phyloP scores from a whole-genome alignment of 2,888 invertebrate species.

The Dermolepida albohirtum region DNA sequence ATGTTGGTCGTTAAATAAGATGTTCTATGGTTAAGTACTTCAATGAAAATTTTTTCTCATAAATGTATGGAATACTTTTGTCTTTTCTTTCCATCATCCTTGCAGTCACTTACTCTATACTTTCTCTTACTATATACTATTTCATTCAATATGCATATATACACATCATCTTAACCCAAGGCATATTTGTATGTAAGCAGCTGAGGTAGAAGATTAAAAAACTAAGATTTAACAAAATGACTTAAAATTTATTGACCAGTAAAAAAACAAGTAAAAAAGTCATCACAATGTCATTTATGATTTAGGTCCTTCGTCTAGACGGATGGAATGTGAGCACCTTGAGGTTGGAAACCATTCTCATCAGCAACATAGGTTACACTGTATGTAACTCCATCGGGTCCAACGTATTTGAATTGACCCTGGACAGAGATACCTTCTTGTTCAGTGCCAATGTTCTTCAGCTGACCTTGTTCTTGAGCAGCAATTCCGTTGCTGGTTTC shows the following conservation, averaged over 20 bases:
- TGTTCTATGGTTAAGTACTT: too few species aligned
- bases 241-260: slow-evolving; percentile 37
- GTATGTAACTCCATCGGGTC: slow-evolving; percentile 73
- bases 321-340: slow-evolving; percentile 65
- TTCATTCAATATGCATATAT: too few species aligned
- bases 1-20: too few species aligned
- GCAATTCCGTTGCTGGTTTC: slow-evolving; percentile 76
- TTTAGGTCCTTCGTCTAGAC: slow-evolving; percentile 30
- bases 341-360: slow-evolving; percentile 71
- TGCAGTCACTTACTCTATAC: too few species aligned
- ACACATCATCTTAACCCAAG: too few species aligned
- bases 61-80: too few species aligned
- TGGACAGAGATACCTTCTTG: slow-evolving; percentile 73
- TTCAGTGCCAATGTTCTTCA: slow-evolving; percentile 73
- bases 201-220: not conserved
- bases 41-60: too few species aligned
- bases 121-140: too few species aligned
- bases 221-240: slow-evolving; percentile 20
- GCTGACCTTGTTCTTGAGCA: slow-evolving; percentile 71
- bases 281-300: slow-evolving; percentile 16
- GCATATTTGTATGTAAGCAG: too few species aligned
- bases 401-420: slow-evolving; percentile 72
- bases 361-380: slow-evolving; percentile 73
- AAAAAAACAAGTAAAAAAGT: slow-evolving; percentile 29
- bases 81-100: too few species aligned